phyloP scores from a whole-genome alignment of 2,113 vertebrate species.

The Zingel zingel region DNA sequence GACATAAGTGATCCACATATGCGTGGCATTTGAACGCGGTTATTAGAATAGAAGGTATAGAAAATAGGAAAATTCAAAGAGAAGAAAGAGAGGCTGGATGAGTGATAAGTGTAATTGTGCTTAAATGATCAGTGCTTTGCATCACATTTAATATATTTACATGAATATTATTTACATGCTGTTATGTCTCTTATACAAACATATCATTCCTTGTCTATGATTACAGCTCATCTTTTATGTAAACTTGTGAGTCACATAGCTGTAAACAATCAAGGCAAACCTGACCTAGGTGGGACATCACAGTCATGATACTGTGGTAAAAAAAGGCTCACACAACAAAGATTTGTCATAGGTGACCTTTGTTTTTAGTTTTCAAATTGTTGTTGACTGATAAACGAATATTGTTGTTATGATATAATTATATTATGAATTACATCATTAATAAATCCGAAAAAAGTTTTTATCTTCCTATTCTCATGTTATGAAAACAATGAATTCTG shows the following conservation, averaged over 20 bases:
- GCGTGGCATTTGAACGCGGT: neutral
- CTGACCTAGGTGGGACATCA: neutral
- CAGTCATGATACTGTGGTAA: neutral
- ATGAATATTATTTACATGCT: neutral
- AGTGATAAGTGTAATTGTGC: neutral
- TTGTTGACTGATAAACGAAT: neutral
- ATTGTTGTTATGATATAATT: neutral
- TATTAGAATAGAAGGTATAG: no score
- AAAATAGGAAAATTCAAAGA: neutral
- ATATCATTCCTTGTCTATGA: neutral
- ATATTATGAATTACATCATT: neutral
- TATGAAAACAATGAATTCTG: neutral
- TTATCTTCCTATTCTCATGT: neutral
- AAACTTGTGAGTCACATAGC: neutral
- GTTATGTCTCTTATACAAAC: neutral
- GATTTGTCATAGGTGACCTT: neutral
- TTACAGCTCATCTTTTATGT: neutral
- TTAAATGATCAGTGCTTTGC: neutral
- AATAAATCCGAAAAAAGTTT: neutral
- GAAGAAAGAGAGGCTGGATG: neutral
- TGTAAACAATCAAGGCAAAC: neutral
- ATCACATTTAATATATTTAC: neutral
- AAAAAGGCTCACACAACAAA: neutral
- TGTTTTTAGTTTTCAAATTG: neutral
- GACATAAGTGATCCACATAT: neutral